These are phyloP conservation scores for Lepeophtheirus nordmannii DNA, from an alignment of 2,888 invertebrate species.

Conservation along the genomic window DNA sequence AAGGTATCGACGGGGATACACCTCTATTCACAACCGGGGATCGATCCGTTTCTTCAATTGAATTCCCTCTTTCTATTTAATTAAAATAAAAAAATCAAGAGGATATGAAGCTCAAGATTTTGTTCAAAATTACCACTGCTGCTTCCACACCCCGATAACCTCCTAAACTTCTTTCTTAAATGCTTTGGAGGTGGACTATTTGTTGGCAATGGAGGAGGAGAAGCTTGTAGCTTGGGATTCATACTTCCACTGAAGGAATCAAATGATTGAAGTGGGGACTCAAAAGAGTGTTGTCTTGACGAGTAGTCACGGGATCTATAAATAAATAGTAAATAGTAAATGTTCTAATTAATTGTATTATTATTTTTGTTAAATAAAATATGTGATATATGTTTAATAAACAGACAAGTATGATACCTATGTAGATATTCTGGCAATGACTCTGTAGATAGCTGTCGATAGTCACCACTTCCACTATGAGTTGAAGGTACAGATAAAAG, in stretches of 20 bases:
- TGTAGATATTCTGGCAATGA: conserved; percentile 17
- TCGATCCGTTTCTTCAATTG: conserved; percentile 18
- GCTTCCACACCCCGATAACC: conserved; percentile 17
- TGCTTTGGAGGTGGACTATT: conserved; percentile 13
- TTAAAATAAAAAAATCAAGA: not conserved
- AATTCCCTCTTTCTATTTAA: conserved; percentile 19
- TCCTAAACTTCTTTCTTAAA: conserved; percentile 20
- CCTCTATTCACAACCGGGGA: not conserved
- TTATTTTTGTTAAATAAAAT: too few species aligned
- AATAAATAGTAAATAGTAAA: not conserved
- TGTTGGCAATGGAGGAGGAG: not conserved
- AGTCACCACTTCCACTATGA: conserved; percentile 2
- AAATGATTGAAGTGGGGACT: conserved; percentile 3
- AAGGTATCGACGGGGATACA: conserved; percentile 9
- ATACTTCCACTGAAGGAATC: not conserved
- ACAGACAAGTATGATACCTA: not conserved
- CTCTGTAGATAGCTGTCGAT: conserved; percentile 17
- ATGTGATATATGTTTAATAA: too few species aligned
- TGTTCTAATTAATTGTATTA: too few species aligned
- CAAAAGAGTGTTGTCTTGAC: not conserved
- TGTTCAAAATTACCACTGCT: conserved; percentile 9
- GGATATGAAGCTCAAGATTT: not conserved
- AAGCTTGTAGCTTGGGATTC: not conserved
- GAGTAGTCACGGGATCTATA: not conserved
- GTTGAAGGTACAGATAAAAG: conserved; percentile 21